Conservation (phyloP, 2,797 vertebrate species). For the Notamacropus eugenii region DNA sequence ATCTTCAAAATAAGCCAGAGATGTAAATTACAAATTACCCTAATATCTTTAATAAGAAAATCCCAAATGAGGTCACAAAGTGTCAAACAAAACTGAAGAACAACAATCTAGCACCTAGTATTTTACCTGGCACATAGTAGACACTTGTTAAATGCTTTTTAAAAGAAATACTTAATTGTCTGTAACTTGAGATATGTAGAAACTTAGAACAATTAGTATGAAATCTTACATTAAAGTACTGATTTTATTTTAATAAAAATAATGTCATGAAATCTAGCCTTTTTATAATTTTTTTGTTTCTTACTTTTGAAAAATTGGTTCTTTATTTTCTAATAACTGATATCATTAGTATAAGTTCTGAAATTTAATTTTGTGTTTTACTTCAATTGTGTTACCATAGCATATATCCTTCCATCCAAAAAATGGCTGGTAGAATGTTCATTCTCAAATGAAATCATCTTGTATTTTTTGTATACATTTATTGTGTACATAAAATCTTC, state of each 20-base stretch:
- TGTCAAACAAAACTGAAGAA: too few species aligned
- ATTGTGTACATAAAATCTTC: neutral
- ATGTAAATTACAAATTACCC: neutral
- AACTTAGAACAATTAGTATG: neutral
- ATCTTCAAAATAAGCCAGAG: neutral
- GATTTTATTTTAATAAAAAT: neutral
- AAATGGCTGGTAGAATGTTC: neutral
- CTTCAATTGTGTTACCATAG: neutral
- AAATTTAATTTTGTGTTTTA: slow-evolving; percentile 10
- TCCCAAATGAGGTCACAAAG: neutral
- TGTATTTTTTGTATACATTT: neutral
- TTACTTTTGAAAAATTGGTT: slow-evolving; percentile 46
- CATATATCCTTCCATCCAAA: neutral
- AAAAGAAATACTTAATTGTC: neutral
- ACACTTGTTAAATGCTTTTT: neutral
- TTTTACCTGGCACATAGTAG: neutral
- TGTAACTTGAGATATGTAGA: neutral
- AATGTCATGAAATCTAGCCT: slow-evolving; percentile 12
- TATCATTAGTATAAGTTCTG: slow-evolving; percentile 57
- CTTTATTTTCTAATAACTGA: slow-evolving; percentile 57
- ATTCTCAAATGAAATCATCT: neutral
- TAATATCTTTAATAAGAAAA: neutral
- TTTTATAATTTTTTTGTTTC: slow-evolving; percentile 21
- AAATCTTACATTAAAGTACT: neutral
- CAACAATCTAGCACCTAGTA: neutral